Base-by-base conservation (phyloP, 2,797 vertebrate genomes). In the Enteromius treurensis region DNA sequence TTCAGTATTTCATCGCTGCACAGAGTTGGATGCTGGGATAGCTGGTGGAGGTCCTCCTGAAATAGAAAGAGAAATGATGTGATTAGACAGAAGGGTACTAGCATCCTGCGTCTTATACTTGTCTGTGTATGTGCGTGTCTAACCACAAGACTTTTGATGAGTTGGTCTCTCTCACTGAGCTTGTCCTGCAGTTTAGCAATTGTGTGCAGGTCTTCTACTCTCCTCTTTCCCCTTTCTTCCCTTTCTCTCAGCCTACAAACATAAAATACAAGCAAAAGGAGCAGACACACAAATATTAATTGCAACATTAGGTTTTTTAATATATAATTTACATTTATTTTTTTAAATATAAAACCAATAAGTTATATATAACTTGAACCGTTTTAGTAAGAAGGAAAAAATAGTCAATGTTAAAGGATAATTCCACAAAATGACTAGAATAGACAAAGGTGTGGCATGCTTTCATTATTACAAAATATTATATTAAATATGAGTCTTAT, bases 111-210 rank as follows among this genome's bases (percentile, higher is more conserved):
- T 75, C 14, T 8, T 15, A 5, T 64, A 78, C 1, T 45, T 47
- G 23, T 40, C 6, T 65, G 21, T 67, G 81, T 32, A n/a, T 3
- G 15, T 70, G n/a, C 29, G 13, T 47, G 55, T 84, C 97, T 96
- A 91, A 99, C 98, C 94, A 94, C 92, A 82, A 99, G 91, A 88
- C 96, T 93, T 90, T 96, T 96, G 85, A 97, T 97, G 90, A 96
- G 93, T 85, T 96, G 96, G 85, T 99, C 97, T 90, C 95, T 94
- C 91, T 98, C 97, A 4, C 89, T 95, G 89, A 98, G 89, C 88
- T 95, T 95, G 87, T 96, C 96, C 93, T 97, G 96, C 82, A 98
- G 94, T 85, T 94, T 95, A 83, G 94, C 94, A 88, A 97, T 92
- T 85, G 94, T 89, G 87, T 96, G 95, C 76, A 95, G 86, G 79